Evolutionary conservation across 1,140 invertebrate species (phyloP).

Genomic region (Hirudo medicinalis): DNA sequence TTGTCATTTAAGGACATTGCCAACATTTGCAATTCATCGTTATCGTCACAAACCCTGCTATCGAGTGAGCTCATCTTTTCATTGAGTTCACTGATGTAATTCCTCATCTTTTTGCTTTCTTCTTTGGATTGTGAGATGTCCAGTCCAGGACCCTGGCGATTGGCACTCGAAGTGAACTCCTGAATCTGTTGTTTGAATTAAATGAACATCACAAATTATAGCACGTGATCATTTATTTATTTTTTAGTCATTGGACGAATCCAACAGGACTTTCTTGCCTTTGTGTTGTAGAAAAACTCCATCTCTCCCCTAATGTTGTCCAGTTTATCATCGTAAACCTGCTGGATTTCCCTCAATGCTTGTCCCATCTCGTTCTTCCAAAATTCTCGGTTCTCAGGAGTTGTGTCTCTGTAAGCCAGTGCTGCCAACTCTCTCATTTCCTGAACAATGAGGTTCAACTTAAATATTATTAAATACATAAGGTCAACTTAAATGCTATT

Average conservation of each 20-base stretch:
- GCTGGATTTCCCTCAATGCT: constrained; percentile 12
- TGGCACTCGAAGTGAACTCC: constrained; percentile 34
- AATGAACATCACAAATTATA: not conserved
- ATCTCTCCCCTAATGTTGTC: constrained; percentile 31
- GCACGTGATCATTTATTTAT: not conserved
- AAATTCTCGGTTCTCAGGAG: constrained; percentile 7
- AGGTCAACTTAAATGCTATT: too few species aligned
- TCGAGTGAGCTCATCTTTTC: constrained; percentile 35
- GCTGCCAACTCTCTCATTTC: constrained; percentile 23
- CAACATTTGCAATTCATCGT: not conserved
- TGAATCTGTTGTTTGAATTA: constrained; percentile 28
- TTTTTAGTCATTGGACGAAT: not conserved
- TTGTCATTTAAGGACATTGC: not conserved
- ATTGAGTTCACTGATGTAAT: constrained; percentile 33
- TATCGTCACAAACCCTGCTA: constrained; percentile 29
- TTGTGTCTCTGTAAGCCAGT: constrained; percentile 12
- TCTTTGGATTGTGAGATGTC: constrained; percentile 37
- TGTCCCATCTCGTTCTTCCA: constrained; percentile 12
- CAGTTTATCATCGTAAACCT: constrained; percentile 12
- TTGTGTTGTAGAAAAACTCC: constrained; percentile 20
- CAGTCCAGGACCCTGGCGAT: constrained; percentile 36
- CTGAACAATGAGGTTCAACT: too few species aligned
- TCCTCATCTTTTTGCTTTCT: constrained; percentile 36
- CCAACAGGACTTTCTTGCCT: not conserved
- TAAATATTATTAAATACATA: too few species aligned